Evolutionary conservation across 2,888 invertebrate genomes (phyloP), one percentile per base, ranked within the genome.

Genomic region (Auanema freiburgensis): DNA sequence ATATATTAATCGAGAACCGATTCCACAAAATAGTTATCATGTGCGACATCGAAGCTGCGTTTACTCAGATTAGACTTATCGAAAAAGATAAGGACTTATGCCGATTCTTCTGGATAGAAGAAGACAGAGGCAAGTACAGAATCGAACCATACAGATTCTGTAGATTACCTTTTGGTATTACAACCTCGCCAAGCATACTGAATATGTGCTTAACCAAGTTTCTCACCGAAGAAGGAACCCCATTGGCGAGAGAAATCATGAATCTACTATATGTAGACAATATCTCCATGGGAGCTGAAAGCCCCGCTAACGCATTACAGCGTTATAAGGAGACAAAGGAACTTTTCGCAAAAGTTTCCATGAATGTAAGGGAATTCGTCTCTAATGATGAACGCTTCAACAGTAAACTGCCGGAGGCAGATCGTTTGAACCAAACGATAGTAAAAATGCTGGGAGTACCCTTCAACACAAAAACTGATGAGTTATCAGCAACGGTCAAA

Each of bases 401-500:
- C 18, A 51, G 18, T 18, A 12, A 10, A 10, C 12, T 51, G 11
- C 51, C 51, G 11, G 51, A 14, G 11, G 11, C 12, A 12, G 51
- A 51, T n/a, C 10, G 16, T 12, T 11, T 12, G 11, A 10, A 12
- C 11, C 11, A 14, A 12, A 18, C 14, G 11, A 11, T n/a, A 11
- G 11, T 18, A 51, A 51, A 51, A 51, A 14, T 51, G 11, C 51
- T 51, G 11, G 51, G 51, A n/a, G 51, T 51, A 12, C 14, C 51
- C 51, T 51, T 14, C 18, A 51, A 18, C 18, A 51, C 51, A 18
- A 18, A 14, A n/a, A 12, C 51, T 10, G 51, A 51, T n/a, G 11
- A 11, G 11, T 51, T 51, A 11, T 51, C 51, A 11, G 16, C 18
- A 12, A 14, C 51, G 16, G 16, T 51, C 11, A n/a, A 51, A 51